Conservation (phyloP, 2,113 vertebrate genomes). For the Sturnus vulgaris region DNA sequence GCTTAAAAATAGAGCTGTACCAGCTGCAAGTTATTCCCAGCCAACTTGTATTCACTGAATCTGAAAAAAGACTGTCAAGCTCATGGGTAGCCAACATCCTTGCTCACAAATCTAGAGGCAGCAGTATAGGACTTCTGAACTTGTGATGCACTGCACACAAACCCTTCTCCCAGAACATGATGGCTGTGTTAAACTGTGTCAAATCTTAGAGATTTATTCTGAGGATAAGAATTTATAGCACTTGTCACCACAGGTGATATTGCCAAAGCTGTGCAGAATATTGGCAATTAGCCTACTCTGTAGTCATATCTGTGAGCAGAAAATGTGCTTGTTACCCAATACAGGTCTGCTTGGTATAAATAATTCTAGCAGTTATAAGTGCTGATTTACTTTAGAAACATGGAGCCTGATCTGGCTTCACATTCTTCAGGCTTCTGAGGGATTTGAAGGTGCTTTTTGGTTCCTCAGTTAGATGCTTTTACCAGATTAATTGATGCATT, state of each 20-base stretch:
- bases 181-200: slow-evolving; percentile 7
- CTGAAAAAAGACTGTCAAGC: slow-evolving; percentile 11
- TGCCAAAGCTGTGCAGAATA: slow-evolving; percentile 29
- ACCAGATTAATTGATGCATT: neutral
- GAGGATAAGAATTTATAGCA: slow-evolving; percentile 32
- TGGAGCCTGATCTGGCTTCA: neutral
- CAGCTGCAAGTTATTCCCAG: slow-evolving; percentile 63
- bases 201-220: slow-evolving; percentile 31
- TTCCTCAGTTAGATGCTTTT: neutral
- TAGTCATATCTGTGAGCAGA: neutral
- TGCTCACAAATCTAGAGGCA: neutral
- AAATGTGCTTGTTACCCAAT: slow-evolving; percentile 14
- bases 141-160: neutral
- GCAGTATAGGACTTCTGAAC: neutral
- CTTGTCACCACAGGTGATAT: slow-evolving; percentile 15
- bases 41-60: slow-evolving; percentile 36
- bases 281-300: neutral
- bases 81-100: slow-evolving; percentile 9
- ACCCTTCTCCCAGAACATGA: neutral
- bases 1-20: slow-evolving; percentile 60
- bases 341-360: slow-evolving; percentile 32
- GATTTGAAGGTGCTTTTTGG: neutral
- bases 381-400: slow-evolving; percentile 1
- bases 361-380: slow-evolving; percentile 22
- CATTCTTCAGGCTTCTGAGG: neutral